Conservation (phyloP, 2,113 vertebrate species). For the Catharus bicknelli region DNA sequence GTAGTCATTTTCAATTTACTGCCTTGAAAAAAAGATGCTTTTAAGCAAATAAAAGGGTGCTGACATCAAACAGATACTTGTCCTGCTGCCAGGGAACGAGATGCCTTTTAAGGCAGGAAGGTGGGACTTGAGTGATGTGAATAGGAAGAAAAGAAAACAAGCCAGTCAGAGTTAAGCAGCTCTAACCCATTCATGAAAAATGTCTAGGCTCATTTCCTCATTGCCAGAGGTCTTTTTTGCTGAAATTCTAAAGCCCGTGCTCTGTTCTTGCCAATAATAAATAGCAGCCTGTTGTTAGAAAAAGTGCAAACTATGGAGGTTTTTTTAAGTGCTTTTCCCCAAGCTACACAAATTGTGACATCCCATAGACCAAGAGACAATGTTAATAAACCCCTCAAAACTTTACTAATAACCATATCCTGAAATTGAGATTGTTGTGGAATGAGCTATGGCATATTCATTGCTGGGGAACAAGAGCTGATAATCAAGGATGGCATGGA, state of each 20-base stretch:
- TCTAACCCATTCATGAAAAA: slow-evolving; percentile 75
- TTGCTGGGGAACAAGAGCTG: not conserved
- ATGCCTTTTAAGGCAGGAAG: slow-evolving; percentile 74
- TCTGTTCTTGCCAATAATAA: slow-evolving; percentile 69
- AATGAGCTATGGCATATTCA: not conserved
- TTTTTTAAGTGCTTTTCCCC: slow-evolving; percentile 33
- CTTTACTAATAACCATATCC: slow-evolving; percentile 42
- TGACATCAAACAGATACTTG: slow-evolving; percentile 78
- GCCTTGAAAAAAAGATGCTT: slow-evolving; percentile 72
- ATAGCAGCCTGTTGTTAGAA: slow-evolving; percentile 56
- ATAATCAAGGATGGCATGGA: not conserved
- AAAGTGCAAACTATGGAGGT: slow-evolving; percentile 39
- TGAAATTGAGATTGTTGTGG: not conserved
- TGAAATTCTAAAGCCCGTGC: slow-evolving; percentile 66
- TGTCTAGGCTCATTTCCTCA: slow-evolving; percentile 70
- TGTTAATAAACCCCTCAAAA: slow-evolving; percentile 33
- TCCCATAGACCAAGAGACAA: slow-evolving; percentile 29
- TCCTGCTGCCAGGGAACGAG: slow-evolving; percentile 72
- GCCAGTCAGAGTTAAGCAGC: slow-evolving; percentile 72
- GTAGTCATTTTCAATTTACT: slow-evolving; percentile 73
- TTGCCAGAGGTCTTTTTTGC: slow-evolving; percentile 71
- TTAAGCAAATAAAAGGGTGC: slow-evolving; percentile 74
- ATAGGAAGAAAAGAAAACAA: slow-evolving; percentile 74
- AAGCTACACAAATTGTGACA: slow-evolving; percentile 26
- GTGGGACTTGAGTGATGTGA: slow-evolving; percentile 74